phyloP scores from a whole-genome alignment of 2,113 vertebrate genomes.

The Tonatia bakeri region DNA sequence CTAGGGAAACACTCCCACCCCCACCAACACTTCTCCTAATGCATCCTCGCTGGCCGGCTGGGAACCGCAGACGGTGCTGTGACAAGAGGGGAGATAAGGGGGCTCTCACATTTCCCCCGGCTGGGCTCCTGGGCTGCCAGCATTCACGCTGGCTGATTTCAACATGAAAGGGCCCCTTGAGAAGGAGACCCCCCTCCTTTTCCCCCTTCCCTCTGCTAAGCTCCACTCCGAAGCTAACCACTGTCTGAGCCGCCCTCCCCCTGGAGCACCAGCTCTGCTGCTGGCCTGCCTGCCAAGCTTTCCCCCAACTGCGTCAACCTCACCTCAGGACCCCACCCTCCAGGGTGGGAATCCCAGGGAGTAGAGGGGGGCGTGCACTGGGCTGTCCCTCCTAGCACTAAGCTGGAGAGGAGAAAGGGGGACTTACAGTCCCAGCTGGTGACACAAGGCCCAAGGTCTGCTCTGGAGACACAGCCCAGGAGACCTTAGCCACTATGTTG shows the following conservation, averaged over 20 bases:
- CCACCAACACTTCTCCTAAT: slow-evolving; percentile 47
- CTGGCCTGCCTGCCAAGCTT: slow-evolving; percentile 33
- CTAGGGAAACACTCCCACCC: neutral
- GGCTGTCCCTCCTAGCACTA: neutral
- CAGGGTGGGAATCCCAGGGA: neutral
- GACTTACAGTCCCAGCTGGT: neutral
- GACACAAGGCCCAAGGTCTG: neutral
- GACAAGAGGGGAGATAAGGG: slow-evolving; percentile 72
- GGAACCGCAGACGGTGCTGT: slow-evolving; percentile 65
- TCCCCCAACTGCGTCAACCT: slow-evolving; percentile 27
- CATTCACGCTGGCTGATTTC: slow-evolving; percentile 69
- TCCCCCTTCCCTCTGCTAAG: slow-evolving; percentile 55
- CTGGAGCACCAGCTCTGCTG: slow-evolving; percentile 15
- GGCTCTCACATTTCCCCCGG: slow-evolving; percentile 68
- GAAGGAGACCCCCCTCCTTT: slow-evolving; percentile 42
- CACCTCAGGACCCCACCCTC: neutral
- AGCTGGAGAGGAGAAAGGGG: neutral
- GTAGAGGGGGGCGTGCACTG: neutral
- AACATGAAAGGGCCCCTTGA: slow-evolving; percentile 74
- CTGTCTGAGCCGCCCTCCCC: slow-evolving; percentile 35
- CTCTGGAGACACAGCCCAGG: neutral
- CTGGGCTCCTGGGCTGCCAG: slow-evolving; percentile 65
- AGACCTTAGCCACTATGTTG: neutral
- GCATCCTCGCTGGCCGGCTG: slow-evolving; percentile 48
- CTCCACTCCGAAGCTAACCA: slow-evolving; percentile 66